Percentiles rank a stretch among this genome's conserved stretches.
These are phyloP conservation scores for Eleginops maclovinus DNA, from an alignment of 2,113 vertebrate species.

Conservation along the genomic window DNA sequence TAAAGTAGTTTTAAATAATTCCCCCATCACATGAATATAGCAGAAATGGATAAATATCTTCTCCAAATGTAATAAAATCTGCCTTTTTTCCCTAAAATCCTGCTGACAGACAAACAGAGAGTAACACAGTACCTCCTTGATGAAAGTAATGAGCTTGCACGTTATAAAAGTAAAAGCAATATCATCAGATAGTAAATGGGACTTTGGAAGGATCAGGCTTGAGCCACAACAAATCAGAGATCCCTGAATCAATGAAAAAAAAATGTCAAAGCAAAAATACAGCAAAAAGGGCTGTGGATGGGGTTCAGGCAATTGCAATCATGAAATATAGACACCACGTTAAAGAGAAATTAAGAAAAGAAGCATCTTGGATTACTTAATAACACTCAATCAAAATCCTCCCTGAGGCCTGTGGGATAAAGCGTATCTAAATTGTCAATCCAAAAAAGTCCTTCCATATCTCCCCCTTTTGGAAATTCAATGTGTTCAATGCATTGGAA, in stretches of 20 bases:
- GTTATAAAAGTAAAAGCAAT: background rate
- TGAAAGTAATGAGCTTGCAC: background rate
- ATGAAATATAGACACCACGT: background rate
- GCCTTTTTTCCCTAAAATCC: too few relatives aligned
- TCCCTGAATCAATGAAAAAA: background rate
- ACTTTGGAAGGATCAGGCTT: background rate
- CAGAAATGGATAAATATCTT: too few relatives aligned
- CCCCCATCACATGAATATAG: too few relatives aligned
- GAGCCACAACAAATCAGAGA: background rate
- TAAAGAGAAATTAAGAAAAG: background rate
- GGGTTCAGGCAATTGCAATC: background rate
- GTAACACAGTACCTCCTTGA: too few relatives aligned
- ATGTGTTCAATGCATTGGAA: background rate
- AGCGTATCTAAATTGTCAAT: slow-evolving; percentile 1
- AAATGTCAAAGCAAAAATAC: background rate
- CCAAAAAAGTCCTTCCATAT: background rate
- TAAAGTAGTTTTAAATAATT: too few relatives aligned
- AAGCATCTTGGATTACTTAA: background rate
- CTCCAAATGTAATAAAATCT: too few relatives aligned
- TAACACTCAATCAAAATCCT: background rate
- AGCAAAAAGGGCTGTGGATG: background rate
- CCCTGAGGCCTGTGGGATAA: background rate
- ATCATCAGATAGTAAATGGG: background rate
- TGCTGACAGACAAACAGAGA: too few relatives aligned
- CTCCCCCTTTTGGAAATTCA: background rate